phyloP scores from a whole-genome alignment of 2,888 invertebrate species.

The Trileptium ribeirensis region DNA sequence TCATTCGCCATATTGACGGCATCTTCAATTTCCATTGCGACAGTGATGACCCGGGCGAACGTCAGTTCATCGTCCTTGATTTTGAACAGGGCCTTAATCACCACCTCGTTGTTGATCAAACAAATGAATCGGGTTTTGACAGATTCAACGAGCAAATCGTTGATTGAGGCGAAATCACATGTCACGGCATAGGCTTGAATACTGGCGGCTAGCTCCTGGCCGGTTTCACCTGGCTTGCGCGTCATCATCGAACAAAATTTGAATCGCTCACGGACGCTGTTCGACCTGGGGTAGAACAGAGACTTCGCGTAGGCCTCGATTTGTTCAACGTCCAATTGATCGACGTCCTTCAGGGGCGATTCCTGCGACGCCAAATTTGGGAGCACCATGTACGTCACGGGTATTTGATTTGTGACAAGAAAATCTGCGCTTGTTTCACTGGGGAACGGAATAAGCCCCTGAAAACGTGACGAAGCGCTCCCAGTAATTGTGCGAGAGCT shows the following conservation, averaged over 20 bases:
- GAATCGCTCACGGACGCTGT: conserved; percentile 31
- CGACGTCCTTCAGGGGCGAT: background rate
- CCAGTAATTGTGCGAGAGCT: background rate
- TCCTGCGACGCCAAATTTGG: background rate
- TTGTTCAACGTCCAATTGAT: background rate
- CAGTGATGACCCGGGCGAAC: conserved; percentile 27
- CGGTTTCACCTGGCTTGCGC: conserved; percentile 31
- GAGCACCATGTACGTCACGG: background rate
- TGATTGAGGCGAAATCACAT: conserved; percentile 29
- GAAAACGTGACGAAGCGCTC: background rate
- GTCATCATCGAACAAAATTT: conserved; percentile 34
- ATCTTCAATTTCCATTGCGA: conserved; percentile 34
- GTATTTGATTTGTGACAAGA: background rate
- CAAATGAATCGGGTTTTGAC: conserved; percentile 23
- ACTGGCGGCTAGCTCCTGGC: conserved; percentile 30
- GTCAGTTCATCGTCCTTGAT: conserved; percentile 31
- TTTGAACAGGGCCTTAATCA: conserved; percentile 34
- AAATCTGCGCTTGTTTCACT: background rate
- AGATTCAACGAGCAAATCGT: background rate
- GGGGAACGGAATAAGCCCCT: background rate
- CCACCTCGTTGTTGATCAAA: conserved; percentile 27
- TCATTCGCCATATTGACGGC: conserved; percentile 27
- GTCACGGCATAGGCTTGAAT: conserved; percentile 33
- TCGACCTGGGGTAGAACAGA: conserved; percentile 28
- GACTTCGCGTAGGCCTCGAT: background rate